Base-by-base conservation (phyloP, 2,797 vertebrate species). In the Crocidura indochinensis region DNA sequence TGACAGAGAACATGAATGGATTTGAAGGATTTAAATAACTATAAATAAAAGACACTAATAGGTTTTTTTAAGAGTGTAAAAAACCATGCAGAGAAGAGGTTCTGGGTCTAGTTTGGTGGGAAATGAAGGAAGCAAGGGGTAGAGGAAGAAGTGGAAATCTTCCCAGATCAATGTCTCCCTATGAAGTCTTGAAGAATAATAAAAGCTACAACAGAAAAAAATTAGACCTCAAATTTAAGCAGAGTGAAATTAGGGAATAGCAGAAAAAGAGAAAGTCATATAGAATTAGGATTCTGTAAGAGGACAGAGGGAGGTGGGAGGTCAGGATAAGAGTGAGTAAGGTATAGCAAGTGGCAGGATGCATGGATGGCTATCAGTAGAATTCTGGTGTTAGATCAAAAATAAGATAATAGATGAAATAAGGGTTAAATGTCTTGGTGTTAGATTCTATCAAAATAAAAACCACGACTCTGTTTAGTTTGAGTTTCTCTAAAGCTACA, bases 31-130 rank as follows among this genome's bases (percentile, higher is more conserved):
- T 26, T 44, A 84, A 86, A 64, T 86, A 27, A 47, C 26, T 56
- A 49, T 83, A 88, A 88, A 82, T 62, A 27, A 60, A 92, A 87
- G 75, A 1, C 27, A 67, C 29, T 44, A 14, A 27, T 6, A 56
- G 15, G 56, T 20, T 53, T 90, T 78, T 67, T n/a, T n/a, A 90
- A 47, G n/a, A 60, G 5, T 7, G 68, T 60, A 64, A 51, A 31
- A 47, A 44, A 14, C 53, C 10, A 10, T 8, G 26, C 47, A 53
- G 56, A 72, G 72, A 60, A 88, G 62, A 88, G 47, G 38, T 51
- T 91, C 76, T 73, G 80, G 80, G 67, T 27, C 11, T 72, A 71
- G 0, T 53, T 6, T 51, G 24, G 17, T 71, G 67, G 47, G 27
- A 69, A 53, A 17, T 46, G 11, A 51, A 77, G 20, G 51, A 31